Conservation (phyloP, 1,140 invertebrate species). For the Lerema accius region DNA sequence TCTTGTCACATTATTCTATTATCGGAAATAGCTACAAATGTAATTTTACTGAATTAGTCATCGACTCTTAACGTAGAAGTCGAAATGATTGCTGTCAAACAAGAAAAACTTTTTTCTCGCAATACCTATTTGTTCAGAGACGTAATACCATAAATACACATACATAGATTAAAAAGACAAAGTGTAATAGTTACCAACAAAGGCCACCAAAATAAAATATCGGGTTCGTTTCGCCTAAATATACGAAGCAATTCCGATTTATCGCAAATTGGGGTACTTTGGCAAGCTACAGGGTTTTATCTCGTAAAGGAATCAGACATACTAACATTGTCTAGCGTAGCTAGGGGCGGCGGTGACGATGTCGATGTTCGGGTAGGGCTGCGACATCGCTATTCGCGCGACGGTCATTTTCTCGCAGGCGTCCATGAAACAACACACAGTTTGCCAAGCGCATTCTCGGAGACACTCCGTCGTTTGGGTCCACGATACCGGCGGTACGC, state of each 20-base stretch:
- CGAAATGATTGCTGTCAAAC: no score
- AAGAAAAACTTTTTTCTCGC: not conserved
- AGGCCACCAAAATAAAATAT: constrained; percentile 18
- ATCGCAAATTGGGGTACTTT: constrained; percentile 30
- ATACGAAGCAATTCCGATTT: constrained; percentile 31
- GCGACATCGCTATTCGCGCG: constrained; percentile 52
- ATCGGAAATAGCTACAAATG: no score
- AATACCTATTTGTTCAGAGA: not conserved
- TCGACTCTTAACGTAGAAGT: no score
- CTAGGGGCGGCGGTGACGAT: constrained; percentile 66
- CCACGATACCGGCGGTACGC: constrained; percentile 55
- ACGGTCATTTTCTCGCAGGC: constrained; percentile 56
- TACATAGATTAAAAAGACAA: constrained; percentile 2
- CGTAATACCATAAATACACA: not conserved
- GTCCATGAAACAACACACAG: constrained; percentile 54
- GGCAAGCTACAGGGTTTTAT: constrained; percentile 27
- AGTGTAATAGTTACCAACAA: not conserved
- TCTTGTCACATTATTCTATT: no score
- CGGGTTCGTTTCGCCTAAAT: constrained; percentile 12
- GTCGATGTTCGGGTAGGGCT: constrained; percentile 62
- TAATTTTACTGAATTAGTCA: no score
- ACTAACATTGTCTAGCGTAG: constrained; percentile 61
- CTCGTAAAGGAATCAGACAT: constrained; percentile 32
- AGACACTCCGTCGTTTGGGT: constrained; percentile 54
- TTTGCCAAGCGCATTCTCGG: constrained; percentile 57